Conservation (phyloP, 2,797 vertebrate genomes). For the Phataginus tricuspis region DNA sequence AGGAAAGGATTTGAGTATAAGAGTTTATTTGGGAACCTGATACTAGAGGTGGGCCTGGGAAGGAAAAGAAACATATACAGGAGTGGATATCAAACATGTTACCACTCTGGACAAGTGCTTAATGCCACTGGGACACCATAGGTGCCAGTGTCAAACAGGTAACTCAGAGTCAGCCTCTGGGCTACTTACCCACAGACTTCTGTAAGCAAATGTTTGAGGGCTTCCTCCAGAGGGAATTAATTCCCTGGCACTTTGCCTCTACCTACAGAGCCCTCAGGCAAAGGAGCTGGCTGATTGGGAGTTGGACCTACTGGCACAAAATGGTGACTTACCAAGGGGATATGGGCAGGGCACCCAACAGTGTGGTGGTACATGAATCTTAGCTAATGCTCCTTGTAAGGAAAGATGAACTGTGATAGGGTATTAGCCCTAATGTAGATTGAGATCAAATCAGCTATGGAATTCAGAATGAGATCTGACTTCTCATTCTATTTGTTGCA, state of each 20-base stretch:
- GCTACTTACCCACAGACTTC: neutral
- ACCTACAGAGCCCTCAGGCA: neutral
- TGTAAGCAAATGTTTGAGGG: neutral
- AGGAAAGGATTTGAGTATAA: neutral
- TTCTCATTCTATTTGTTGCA: neutral
- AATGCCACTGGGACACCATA: neutral
- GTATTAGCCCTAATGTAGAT: neutral
- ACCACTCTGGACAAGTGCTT: neutral
- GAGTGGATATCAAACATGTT: neutral
- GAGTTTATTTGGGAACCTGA: neutral
- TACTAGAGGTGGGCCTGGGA: neutral
- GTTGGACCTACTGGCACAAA: neutral
- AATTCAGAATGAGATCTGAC: constrained; percentile 2
- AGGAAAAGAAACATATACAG: neutral
- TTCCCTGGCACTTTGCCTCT: neutral
- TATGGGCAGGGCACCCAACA: neutral
- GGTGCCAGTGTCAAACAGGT: neutral
- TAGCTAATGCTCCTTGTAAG: neutral
- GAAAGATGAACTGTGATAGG: neutral
- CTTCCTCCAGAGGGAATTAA: neutral
- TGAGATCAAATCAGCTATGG: neutral
- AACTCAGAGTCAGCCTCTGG: neutral
- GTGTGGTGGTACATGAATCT: neutral
- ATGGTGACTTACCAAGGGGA: neutral
- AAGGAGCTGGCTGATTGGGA: neutral